A percentile compares a stretch with the other conserved stretches of the same genome.
Evolutionary conservation across 2,888 invertebrate genomes (phyloP).

Genomic region (Apamea epomidion): DNA sequence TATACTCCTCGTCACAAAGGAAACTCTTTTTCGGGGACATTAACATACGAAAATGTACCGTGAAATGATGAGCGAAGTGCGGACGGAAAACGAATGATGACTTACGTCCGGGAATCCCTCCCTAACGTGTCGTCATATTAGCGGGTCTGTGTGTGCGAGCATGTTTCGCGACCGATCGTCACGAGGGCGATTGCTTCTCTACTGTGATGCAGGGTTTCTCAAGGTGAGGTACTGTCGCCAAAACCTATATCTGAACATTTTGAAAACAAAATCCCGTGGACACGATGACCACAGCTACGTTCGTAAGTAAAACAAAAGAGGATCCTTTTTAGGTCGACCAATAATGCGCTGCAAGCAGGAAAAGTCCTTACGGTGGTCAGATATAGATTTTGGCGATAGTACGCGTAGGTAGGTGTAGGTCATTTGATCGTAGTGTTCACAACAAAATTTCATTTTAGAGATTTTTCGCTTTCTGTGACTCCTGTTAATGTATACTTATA

Average conservation of each 20-base stretch:
- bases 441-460: neutral
- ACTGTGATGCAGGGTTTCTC: neutral
- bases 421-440: neutral
- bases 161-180: constrained; percentile 93
- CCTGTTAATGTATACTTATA: neutral
- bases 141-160: constrained; percentile 99
- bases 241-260: too few species aligned
- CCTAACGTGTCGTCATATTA: constrained; percentile 98
- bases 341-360: too few species aligned
- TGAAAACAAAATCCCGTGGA: too few species aligned
- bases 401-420: neutral
- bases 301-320: too few species aligned
- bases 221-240: neutral
- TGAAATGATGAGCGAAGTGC: constrained; percentile 34
- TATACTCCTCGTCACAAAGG: neutral
- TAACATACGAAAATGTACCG: constrained; percentile 17
- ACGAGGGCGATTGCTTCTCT: constrained; percentile 83
- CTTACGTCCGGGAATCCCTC: constrained; percentile 95
- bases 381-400: neutral
- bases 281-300: too few species aligned
- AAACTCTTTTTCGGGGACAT: constrained; percentile 7
- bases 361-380: too few species aligned
- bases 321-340: too few species aligned
- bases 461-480: neutral
- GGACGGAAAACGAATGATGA: constrained; percentile 64